Percentiles rank a stretch among this genome's conserved stretches.
Conservation (phyloP, 2,888 invertebrate genomes). For the Drosophila demipolita region DNA sequence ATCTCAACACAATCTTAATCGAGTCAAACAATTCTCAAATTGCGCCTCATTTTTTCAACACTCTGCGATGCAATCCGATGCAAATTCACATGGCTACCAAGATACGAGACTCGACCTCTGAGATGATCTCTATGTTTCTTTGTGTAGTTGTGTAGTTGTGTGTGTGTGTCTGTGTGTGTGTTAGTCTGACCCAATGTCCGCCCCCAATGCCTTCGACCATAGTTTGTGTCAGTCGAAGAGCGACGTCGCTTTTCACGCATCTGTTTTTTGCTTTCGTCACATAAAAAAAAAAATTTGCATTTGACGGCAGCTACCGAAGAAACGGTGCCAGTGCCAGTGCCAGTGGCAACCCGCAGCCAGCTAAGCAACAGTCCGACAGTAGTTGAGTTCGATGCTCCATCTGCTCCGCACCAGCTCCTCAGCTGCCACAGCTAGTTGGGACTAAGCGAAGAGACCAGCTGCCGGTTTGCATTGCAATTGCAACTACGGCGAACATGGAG, state of each 20-base stretch:
- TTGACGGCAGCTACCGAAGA: conserved; percentile 50
- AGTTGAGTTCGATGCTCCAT: neutral
- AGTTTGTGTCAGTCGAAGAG: conserved; percentile 17
- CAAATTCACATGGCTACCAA: conserved; percentile 15
- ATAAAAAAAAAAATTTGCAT: conserved; percentile 59
- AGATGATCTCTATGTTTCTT: conserved; percentile 17
- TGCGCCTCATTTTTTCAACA: conserved; percentile 2
- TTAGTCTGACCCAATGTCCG: conserved; percentile 35
- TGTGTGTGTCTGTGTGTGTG: neutral
- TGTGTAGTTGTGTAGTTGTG: neutral
- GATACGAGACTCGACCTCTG: conserved; percentile 34
- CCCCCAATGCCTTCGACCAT: conserved; percentile 6
- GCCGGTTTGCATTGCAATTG: conserved; percentile 39
- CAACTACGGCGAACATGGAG: conserved; percentile 42
- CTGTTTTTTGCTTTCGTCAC: conserved; percentile 63
- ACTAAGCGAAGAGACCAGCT: conserved; percentile 47
- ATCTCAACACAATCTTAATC: conserved; percentile 22
- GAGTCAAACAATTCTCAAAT: neutral
- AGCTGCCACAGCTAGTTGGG: neutral
- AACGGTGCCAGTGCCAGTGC: conserved; percentile 31
- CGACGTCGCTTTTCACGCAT: conserved; percentile 48
- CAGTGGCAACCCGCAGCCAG: conserved; percentile 32
- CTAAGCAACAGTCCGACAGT: conserved; percentile 29
- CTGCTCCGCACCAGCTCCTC: neutral
- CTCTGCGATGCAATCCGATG: neutral